These are phyloP conservation scores for Tenrec ecaudatus DNA, from an alignment of 2,113 vertebrate genomes.

Conservation along the genomic window DNA sequence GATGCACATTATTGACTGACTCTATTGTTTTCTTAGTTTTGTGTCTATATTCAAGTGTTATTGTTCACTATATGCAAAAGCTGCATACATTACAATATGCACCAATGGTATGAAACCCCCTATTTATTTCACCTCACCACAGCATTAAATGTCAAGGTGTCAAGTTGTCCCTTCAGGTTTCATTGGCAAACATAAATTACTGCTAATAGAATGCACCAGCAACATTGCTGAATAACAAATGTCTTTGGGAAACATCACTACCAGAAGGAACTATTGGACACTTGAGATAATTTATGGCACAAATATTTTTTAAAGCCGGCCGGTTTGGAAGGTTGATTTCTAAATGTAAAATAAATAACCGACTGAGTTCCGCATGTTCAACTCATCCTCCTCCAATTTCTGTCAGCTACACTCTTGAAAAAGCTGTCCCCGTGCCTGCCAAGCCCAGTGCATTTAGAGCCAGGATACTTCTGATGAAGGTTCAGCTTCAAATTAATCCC, in stretches of 20 bases:
- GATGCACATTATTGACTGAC: conserved; percentile 17
- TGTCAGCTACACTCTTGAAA: conserved; percentile 70
- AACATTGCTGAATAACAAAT: conserved; percentile 86
- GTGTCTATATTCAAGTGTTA: conserved; percentile 73
- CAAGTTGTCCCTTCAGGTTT: conserved; percentile 83
- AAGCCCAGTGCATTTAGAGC: neutral
- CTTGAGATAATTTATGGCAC: conserved; percentile 84
- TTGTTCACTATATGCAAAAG: conserved; percentile 69
- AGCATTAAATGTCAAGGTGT: conserved; percentile 82
- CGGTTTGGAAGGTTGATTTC: conserved; percentile 81
- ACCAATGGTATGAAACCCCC: conserved; percentile 63
- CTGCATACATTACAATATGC: conserved; percentile 60
- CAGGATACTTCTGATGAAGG: neutral
- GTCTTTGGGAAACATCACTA: conserved; percentile 75
- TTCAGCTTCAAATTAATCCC: neutral
- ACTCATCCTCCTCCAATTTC: conserved; percentile 78
- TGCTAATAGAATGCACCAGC: conserved; percentile 78
- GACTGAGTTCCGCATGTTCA: conserved; percentile 63
- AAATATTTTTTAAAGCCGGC: conserved; percentile 84
- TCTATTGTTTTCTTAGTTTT: conserved; percentile 71
- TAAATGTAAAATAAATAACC: conserved; percentile 82
- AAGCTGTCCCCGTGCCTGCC: conserved; percentile 26
- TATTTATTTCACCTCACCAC: conserved; percentile 81
- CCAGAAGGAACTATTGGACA: conserved; percentile 67
- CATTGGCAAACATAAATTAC: conserved; percentile 83